phyloP scores from a whole-genome alignment of 2,888 invertebrate species.

The Toxonevra muliebris region DNA sequence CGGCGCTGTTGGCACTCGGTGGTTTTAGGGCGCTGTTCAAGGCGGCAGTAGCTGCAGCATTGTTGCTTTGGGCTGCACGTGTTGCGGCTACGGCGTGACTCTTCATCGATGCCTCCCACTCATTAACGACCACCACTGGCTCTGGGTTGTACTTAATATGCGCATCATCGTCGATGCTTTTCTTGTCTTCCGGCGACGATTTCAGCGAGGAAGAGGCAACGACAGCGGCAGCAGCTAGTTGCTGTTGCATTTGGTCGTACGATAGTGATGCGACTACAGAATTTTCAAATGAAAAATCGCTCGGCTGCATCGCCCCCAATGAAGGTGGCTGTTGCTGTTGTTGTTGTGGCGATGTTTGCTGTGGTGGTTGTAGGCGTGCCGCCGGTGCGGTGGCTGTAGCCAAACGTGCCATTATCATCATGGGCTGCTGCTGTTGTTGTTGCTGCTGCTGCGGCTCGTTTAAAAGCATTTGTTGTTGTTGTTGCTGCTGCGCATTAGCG shows the following conservation, averaged over 20 bases:
- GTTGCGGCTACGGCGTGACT: conserved; percentile 35
- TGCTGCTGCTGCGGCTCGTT: conserved; percentile 45
- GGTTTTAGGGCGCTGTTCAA: conserved; percentile 50
- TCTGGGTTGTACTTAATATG: conserved; percentile 28
- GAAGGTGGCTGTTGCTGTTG: conserved; percentile 30
- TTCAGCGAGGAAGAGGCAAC: conserved; percentile 11
- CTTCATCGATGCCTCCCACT: conserved; percentile 49
- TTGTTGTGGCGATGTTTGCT: conserved; percentile 44
- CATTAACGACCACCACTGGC: conserved; percentile 37
- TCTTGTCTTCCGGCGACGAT: conserved; percentile 34
- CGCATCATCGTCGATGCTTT: conserved; percentile 36
- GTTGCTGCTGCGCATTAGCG: conserved; percentile 23
- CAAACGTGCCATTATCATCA: conserved; percentile 55
- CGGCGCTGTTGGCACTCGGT: conserved; percentile 28
- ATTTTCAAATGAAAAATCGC: conserved; percentile 49
- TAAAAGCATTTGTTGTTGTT: conserved; percentile 36
- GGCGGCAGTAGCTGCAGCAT: too few species aligned
- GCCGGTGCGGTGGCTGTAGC: conserved; percentile 35
- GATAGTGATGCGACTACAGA: conserved; percentile 46
- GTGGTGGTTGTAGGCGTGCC: conserved; percentile 31
- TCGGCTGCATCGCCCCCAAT: conserved; percentile 37
- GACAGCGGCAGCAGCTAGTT: conserved; percentile 41
- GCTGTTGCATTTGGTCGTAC: conserved; percentile 56
- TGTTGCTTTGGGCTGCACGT: conserved; percentile 23
- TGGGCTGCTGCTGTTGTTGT: conserved; percentile 45